These are phyloP conservation scores for Platyrinchus mystaceus DNA, from an alignment of 2,797 vertebrate species.

Conservation along the genomic window DNA sequence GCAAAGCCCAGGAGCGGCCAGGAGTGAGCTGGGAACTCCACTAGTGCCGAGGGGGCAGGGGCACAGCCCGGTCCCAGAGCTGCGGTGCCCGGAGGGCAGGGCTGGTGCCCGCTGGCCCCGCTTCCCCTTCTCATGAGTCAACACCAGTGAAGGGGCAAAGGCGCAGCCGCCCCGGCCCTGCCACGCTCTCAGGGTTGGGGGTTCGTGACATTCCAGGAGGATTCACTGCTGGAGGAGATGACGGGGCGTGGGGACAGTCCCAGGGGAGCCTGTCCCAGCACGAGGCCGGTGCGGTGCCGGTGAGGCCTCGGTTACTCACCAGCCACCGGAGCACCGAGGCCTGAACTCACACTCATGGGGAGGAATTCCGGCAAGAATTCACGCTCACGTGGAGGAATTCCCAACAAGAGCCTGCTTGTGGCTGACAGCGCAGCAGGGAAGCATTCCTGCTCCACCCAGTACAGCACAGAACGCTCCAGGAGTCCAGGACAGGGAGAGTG, in stretches of 20 bases:
- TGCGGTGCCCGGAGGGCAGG: rapidly evolving
- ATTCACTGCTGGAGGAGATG: not conserved
- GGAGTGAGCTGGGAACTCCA: not conserved
- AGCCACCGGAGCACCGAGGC: rapidly evolving
- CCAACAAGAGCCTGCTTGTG: not conserved
- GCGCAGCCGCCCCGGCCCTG: rapidly evolving
- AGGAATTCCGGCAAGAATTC: not conserved
- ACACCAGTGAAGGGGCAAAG: not conserved
- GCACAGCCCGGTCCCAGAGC: not conserved
- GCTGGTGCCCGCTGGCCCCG: rapidly evolving
- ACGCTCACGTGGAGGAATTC: not conserved
- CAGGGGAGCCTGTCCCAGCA: not conserved
- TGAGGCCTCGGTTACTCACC: not conserved
- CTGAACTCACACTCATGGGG: not conserved
- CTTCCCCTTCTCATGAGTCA: not conserved
- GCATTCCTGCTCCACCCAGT: not conserved
- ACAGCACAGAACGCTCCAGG: rapidly evolving
- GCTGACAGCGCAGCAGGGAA: not conserved
- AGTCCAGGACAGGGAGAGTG: rapidly evolving
- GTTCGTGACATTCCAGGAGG: not conserved
- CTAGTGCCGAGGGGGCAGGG: rapidly evolving
- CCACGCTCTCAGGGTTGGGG: not conserved
- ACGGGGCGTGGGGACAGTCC: not conserved
- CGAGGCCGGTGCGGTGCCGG: rapidly evolving
- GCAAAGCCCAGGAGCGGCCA: not conserved